Evolutionary conservation across 1,140 invertebrate genomes (phyloP), one percentile per base, ranked within the genome.

Genomic region (Drosophila parabipectinata): DNA sequence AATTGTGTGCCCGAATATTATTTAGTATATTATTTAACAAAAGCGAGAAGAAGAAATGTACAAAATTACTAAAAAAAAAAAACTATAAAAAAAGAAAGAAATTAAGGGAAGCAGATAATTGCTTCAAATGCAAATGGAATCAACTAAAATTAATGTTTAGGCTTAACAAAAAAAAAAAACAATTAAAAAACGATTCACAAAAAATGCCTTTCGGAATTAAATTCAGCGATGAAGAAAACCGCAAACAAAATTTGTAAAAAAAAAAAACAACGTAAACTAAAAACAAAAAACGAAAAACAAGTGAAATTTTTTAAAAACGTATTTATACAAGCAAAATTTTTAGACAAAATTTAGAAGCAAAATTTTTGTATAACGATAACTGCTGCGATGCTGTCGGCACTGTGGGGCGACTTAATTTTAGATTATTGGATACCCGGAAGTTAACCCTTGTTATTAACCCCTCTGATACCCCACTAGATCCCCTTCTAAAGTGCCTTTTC

Each of bases 201-300:
- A 83, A 89, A 91, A 89, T 91, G 90, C 90, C 90, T 91, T 91
- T 91, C 77, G 90, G 90, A 91, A 91, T 91, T 77, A 88, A 91
- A 91, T 91, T 91, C 84, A 89, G 72, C 77, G 64, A 79, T 69
- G 52, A 72, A 83, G 51, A 53, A 53, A 77, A 62, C 30, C 62
- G 62, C 62, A 74, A 67, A 61, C 60, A 72, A 77, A 83, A 83
- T 64, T 64, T 56, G 34, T 64, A 74, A 73, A 73, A 66, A 15
- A 66, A 45, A 69, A 45, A 61, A 15, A 28, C 60, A 55, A 39
- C 52, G 47, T 53, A 59, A 21, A 26, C 56, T 15, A 18, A 18
- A 44, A 44, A 44, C 39, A 21, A 37, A 37, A 37, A 37, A 12
- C 2, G 67, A 39, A 58, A 51, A 45, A 37, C 72, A 69, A 72